Percentiles rank a stretch among this genome's conserved stretches.
Evolutionary conservation across 2,797 vertebrate genomes (phyloP).

Genomic region (Sorex maritimensis): DNA sequence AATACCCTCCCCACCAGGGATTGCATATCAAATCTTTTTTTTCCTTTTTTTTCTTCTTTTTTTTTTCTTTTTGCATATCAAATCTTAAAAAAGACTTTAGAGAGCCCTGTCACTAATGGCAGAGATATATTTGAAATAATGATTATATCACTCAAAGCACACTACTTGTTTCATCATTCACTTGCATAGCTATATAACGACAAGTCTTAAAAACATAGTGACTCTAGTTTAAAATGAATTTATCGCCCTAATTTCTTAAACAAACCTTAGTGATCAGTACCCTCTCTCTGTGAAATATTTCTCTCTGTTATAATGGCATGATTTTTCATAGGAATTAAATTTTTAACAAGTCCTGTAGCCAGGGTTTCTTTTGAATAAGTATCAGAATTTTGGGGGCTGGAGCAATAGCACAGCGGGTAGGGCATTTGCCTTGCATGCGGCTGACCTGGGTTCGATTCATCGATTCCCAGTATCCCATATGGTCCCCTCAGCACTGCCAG

Average conservation of each 20-base stretch:
- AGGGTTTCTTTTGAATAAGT: constrained; percentile 21
- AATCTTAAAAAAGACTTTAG: constrained; percentile 13
- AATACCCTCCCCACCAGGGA: not conserved
- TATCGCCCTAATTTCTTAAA: not conserved
- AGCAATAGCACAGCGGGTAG: too few species aligned
- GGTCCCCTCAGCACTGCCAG: too few species aligned
- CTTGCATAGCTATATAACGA: not conserved
- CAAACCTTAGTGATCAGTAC: not conserved
- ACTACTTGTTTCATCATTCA: not conserved
- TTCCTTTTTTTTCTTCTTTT: too few species aligned
- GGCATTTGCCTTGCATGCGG: too few species aligned
- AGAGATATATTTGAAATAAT: constrained; percentile 49
- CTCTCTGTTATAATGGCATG: not conserved
- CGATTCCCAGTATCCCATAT: too few species aligned
- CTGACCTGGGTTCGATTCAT: too few species aligned
- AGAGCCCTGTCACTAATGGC: not conserved
- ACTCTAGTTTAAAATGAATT: constrained; percentile 13
- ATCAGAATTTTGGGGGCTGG: not conserved
- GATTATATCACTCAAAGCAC: not conserved
- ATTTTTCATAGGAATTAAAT: not conserved
- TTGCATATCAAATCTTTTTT: not conserved
- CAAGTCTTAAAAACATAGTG: not conserved
- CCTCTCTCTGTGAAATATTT: not conserved
- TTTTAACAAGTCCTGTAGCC: not conserved
- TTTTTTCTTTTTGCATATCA: not conserved